Percentiles rank a stretch among this genome's conserved stretches.
These are phyloP conservation scores for Boulengeromyrus knoepffleri DNA, from an alignment of 2,113 vertebrate species.

Conservation along the genomic window DNA sequence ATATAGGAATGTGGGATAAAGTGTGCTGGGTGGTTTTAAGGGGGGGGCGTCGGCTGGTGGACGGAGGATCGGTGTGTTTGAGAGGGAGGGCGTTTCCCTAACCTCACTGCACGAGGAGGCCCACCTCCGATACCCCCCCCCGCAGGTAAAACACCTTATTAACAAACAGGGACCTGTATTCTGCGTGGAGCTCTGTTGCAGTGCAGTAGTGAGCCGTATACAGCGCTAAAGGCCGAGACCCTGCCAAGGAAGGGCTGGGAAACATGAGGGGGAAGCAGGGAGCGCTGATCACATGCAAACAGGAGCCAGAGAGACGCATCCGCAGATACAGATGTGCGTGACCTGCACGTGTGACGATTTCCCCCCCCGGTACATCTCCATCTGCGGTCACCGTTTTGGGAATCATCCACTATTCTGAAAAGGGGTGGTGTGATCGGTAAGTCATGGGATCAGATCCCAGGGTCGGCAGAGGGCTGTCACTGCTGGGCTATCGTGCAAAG, in stretches of 20 bases:
- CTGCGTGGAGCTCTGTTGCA: neutral
- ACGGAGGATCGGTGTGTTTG: neutral
- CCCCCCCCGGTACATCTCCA: neutral
- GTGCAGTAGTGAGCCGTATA: neutral
- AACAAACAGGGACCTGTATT: neutral
- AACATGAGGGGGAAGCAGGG: neutral
- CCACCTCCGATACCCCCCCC: neutral
- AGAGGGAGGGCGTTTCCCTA: neutral
- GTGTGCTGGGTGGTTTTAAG: neutral
- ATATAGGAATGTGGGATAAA: neutral
- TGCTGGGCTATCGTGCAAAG: neutral
- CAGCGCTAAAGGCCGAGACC: neutral
- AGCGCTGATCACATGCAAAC: neutral
- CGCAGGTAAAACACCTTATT: neutral
- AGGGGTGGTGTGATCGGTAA: neutral
- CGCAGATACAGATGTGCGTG: neutral
- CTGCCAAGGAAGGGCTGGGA: neutral
- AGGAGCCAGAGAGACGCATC: neutral
- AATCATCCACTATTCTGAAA: neutral
- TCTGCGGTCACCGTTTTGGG: neutral
- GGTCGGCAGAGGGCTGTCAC: neutral
- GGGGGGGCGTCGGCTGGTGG: neutral
- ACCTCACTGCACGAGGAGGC: neutral
- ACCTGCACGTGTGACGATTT: neutral
- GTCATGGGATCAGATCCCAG: neutral